Percentiles rank a stretch among this genome's conserved stretches.
phyloP scores from a whole-genome alignment of 2,797 vertebrate species.

The Potorous gilbertii region DNA sequence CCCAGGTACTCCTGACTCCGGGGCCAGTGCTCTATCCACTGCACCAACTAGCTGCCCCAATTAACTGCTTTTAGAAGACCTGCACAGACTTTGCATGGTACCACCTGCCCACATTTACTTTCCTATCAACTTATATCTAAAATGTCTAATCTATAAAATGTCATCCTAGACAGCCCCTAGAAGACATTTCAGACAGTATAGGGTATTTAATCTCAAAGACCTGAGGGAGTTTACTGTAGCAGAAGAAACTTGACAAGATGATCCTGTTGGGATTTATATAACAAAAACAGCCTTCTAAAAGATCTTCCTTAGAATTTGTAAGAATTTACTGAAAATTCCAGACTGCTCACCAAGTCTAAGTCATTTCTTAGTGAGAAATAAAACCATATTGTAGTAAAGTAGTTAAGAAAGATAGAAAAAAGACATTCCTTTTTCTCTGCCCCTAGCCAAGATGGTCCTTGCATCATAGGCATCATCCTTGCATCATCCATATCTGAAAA shows the following conservation, averaged over 20 bases:
- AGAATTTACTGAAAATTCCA: not conserved
- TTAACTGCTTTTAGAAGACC: not conserved
- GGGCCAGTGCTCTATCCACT: not conserved
- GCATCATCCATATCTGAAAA: not conserved
- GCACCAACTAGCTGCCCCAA: not conserved
- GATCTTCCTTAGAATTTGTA: not conserved
- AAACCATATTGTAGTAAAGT: not conserved
- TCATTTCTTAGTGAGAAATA: not conserved
- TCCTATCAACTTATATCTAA: not conserved
- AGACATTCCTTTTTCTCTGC: not conserved
- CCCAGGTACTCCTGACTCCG: not conserved
- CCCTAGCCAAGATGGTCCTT: not conserved
- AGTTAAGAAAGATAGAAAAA: not conserved
- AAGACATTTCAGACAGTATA: not conserved
- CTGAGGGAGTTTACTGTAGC: not conserved
- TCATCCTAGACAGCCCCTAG: not conserved
- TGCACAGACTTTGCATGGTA: not conserved
- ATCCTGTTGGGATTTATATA: not conserved
- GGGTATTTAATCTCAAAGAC: not conserved
- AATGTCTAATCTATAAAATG: not conserved
- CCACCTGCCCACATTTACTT: not conserved
- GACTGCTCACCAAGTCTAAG: not conserved
- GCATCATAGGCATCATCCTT: not conserved
- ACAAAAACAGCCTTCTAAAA: not conserved
- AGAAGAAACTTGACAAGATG: not conserved